Evolutionary conservation across 2,888 invertebrate genomes (phyloP).

Genomic region (Prosapia bicincta): DNA sequence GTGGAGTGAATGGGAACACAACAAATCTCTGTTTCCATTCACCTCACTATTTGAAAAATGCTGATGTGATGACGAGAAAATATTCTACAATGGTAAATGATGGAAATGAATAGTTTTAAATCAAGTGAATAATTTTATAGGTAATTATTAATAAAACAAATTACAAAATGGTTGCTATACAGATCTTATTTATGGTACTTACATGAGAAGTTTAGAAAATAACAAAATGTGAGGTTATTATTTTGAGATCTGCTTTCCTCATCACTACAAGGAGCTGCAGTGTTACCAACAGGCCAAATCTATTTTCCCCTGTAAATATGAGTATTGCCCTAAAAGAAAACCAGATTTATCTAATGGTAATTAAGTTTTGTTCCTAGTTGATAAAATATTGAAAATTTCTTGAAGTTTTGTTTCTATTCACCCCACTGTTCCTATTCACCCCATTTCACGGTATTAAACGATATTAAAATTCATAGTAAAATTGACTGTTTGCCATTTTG

Average conservation of each 20-base stretch:
- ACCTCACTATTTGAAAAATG: constrained; percentile 11
- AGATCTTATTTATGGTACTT: constrained; percentile 19
- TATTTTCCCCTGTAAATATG: not conserved
- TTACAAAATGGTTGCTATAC: not conserved
- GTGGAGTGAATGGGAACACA: constrained; percentile 19
- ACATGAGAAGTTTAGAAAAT: constrained; percentile 13
- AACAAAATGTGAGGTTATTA: not conserved
- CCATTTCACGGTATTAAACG: not conserved
- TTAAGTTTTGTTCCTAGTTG: too few species aligned
- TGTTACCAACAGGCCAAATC: not conserved
- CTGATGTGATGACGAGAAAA: not conserved
- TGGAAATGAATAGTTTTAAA: not conserved
- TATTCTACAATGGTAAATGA: not conserved
- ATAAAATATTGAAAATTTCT: too few species aligned
- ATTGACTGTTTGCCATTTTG: too few species aligned
- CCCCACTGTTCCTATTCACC: not conserved
- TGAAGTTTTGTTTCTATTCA: not conserved
- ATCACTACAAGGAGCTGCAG: not conserved
- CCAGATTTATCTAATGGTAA: too few species aligned
- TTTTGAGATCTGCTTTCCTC: not conserved
- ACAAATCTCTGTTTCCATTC: constrained; percentile 11
- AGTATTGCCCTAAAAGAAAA: too few species aligned
- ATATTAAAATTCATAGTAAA: too few species aligned
- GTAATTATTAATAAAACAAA: not conserved
- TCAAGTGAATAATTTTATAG: constrained; percentile 13